phyloP scores from a whole-genome alignment of 2,113 vertebrate genomes.

The Neofelis nebulosa region DNA sequence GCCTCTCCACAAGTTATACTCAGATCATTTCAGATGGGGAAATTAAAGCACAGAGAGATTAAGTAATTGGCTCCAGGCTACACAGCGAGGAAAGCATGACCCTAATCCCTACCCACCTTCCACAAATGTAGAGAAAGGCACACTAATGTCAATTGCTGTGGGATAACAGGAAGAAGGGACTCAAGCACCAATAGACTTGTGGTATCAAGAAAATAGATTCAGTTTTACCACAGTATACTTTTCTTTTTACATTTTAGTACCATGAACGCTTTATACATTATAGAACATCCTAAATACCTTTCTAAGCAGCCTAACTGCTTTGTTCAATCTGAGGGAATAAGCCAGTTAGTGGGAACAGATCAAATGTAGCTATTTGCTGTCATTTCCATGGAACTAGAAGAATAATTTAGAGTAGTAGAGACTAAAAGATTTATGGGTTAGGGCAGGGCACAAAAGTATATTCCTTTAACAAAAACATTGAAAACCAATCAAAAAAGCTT shows the following conservation, averaged over 20 bases:
- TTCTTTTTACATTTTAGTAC: background rate
- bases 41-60: background rate
- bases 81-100: background rate
- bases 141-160: background rate
- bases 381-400: constrained; percentile 15
- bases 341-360: background rate
- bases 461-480: background rate
- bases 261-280: background rate
- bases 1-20: background rate
- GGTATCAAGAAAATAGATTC: background rate
- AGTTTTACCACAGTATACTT: background rate
- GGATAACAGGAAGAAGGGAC: background rate
- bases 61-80: background rate
- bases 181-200: background rate
- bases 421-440: background rate
- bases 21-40: background rate
- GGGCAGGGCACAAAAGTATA: background rate
- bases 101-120: background rate
- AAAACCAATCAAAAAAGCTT: background rate
- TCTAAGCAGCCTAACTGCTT: background rate
- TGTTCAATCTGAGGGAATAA: background rate
- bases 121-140: background rate
- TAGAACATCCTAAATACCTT: background rate
- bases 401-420: background rate
- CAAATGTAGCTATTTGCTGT: background rate